phyloP scores from a whole-genome alignment of 2,113 vertebrate species.

The Trematocara nigrifrons region DNA sequence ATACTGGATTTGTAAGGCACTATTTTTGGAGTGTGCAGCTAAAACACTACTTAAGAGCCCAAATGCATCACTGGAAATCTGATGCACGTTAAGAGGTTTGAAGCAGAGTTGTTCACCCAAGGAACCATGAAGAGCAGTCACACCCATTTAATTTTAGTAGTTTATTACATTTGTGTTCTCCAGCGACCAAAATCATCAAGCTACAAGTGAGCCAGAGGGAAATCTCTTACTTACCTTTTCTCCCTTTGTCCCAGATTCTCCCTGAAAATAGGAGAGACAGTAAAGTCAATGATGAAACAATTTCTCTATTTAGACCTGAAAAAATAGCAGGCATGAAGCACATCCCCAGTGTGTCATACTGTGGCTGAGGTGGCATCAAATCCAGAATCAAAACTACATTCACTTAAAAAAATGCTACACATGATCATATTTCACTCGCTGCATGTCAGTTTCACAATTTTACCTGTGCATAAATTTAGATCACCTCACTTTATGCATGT shows the following conservation, averaged over 20 bases:
- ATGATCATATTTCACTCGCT: not conserved
- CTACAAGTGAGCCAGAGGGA: not conserved
- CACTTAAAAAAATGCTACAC: not conserved
- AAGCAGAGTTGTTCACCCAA: not conserved
- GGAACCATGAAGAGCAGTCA: not conserved
- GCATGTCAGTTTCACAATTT: not conserved
- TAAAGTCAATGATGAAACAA: not conserved
- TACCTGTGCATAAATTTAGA: not conserved
- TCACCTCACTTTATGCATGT: fast-evolving
- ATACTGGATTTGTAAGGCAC: not conserved
- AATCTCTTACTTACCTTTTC: conserved; percentile 71
- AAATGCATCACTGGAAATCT: not conserved
- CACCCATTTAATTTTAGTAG: not conserved
- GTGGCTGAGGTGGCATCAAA: not conserved
- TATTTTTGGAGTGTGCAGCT: not conserved
- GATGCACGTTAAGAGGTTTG: not conserved
- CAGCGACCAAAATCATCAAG: not conserved
- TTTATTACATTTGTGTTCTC: not conserved
- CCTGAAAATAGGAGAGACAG: conserved; percentile 66
- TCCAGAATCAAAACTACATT: not conserved
- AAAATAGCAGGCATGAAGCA: not conserved
- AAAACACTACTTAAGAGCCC: not conserved
- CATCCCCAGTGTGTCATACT: not conserved
- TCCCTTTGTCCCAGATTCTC: conserved; percentile 80
- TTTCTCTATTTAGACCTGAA: not conserved